Conservation (phyloP, 2,797 vertebrate species). For the Xerus rutilus region DNA sequence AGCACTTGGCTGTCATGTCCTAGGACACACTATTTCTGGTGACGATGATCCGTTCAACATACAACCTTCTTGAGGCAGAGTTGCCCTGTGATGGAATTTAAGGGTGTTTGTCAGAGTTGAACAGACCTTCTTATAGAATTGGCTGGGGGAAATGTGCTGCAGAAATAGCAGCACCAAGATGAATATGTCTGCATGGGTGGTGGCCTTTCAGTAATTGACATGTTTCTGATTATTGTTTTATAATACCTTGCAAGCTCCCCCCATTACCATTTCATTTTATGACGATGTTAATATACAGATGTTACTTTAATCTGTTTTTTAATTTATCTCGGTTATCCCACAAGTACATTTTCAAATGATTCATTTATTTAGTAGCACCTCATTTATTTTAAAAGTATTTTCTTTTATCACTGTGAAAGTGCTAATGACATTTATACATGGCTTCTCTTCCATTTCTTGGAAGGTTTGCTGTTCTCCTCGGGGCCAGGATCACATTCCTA, state of each 20-base stretch:
- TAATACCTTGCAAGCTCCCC: slow-evolving; percentile 86
- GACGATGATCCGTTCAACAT: background rate
- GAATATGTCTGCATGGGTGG: slow-evolving; percentile 72
- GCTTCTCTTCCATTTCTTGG: slow-evolving; percentile 79
- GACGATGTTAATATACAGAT: slow-evolving; percentile 90
- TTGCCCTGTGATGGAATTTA: background rate
- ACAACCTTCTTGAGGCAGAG: background rate
- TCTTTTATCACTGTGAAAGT: slow-evolving; percentile 83
- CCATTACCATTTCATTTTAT: slow-evolving; percentile 87
- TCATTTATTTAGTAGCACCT: slow-evolving; percentile 89
- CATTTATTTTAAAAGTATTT: slow-evolving; percentile 89
- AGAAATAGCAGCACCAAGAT: slow-evolving; percentile 66
- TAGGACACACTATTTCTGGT: background rate
- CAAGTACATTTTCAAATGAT: slow-evolving; percentile 87
- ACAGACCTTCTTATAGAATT: background rate
- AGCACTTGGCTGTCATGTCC: background rate
- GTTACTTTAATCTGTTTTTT: slow-evolving; percentile 89
- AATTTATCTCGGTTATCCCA: slow-evolving; percentile 89
- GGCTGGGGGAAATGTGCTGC: background rate
- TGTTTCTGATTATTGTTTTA: slow-evolving; percentile 88
- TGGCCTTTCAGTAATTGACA: slow-evolving; percentile 85
- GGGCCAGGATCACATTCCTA: background rate
- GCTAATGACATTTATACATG: slow-evolving; percentile 86
- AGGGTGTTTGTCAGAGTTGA: background rate
- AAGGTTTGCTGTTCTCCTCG: slow-evolving; percentile 38